Evolutionary conservation across 2,888 invertebrate species (phyloP).

Genomic region (Tanypteryx hageni): DNA sequence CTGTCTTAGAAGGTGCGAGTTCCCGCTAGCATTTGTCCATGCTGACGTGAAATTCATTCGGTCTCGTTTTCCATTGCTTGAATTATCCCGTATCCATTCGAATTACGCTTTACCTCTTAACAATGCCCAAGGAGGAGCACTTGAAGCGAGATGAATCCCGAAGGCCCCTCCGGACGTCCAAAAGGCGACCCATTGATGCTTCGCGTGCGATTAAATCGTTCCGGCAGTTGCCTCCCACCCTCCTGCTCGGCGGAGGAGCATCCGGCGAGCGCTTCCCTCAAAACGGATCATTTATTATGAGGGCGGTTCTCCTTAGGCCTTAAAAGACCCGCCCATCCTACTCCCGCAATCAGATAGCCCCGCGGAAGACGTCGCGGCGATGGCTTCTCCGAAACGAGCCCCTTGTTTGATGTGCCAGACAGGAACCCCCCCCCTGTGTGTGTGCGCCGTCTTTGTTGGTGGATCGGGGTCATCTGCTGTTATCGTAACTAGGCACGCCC

Average conservation of each 20-base stretch:
- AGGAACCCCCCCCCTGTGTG: neutral
- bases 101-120: no score
- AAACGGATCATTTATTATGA: slow-evolving; percentile 10
- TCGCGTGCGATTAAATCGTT: neutral
- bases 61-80: no score
- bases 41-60: no score
- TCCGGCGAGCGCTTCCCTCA: neutral
- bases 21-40: no score
- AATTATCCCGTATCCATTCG: no score
- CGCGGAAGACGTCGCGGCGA: neutral
- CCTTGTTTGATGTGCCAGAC: slow-evolving; percentile 16
- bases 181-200: slow-evolving; percentile 21
- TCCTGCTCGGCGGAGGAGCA: no score
- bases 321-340: neutral
- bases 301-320: neutral
- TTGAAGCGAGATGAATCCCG: neutral
- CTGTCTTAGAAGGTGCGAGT: no score
- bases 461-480: neutral
- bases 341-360: neutral
- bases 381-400: neutral
- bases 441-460: neutral
- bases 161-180: neutral
- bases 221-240: neutral
- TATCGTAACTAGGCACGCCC: neutral
- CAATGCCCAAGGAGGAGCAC: no score